phyloP scores from a whole-genome alignment of 2,888 invertebrate genomes.

The Dendrolimus houi region DNA sequence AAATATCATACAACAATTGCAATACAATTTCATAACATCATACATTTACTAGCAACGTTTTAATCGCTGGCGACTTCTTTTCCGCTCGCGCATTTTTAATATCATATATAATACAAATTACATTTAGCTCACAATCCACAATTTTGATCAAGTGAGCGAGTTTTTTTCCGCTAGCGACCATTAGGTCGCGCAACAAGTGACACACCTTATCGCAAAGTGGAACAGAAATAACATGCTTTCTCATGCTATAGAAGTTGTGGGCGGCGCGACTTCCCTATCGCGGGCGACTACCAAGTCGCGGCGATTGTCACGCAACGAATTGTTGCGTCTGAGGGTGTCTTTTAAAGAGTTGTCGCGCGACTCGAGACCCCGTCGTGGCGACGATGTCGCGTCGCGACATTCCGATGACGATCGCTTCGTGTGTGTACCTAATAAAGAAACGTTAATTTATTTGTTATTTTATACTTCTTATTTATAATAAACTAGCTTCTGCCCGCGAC shows the following conservation, averaged over 20 bases:
- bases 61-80: neutral
- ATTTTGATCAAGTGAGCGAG: neutral
- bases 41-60: neutral
- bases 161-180: neutral
- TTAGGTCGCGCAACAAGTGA: neutral
- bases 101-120: neutral
- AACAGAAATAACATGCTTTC: slow-evolving; percentile 4
- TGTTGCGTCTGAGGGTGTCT: slow-evolving; percentile 59
- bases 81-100: neutral
- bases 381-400: slow-evolving; percentile 55
- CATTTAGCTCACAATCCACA: neutral
- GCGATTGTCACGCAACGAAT: slow-evolving; percentile 53
- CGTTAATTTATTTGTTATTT: neutral
- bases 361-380: slow-evolving; percentile 53
- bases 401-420: slow-evolving; percentile 70
- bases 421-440: slow-evolving; percentile 47
- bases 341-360: slow-evolving; percentile 49
- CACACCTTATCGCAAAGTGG: neutral
- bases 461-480: neutral
- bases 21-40: neutral
- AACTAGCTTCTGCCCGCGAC: too few relatives aligned
- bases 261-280: slow-evolving; percentile 31
- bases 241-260: slow-evolving; percentile 59
- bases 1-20: neutral
- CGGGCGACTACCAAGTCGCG: slow-evolving; percentile 32